Base-by-base conservation (phyloP, 2,797 vertebrate genomes). In the Tapirus indicus region DNA sequence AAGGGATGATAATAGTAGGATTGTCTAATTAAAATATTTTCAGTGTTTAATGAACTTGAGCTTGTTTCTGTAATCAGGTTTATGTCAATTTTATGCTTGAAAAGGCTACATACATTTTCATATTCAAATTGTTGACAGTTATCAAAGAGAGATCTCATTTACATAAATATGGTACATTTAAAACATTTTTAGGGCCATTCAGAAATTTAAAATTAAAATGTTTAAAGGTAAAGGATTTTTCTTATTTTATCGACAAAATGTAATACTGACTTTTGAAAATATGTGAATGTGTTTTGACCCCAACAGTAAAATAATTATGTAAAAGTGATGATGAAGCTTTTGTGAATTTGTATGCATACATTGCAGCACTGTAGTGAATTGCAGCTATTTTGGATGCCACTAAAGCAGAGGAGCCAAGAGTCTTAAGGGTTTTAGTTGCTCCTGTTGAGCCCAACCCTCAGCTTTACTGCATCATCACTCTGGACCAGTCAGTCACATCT, bases 11-110 rank as follows among this genome's bases (percentile, higher is more conserved):
- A 66, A 35, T 92, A 66, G 64, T 85, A 60, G 44, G 52, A 32
- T 64, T 66, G 74, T 74, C 2, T 10, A n/a, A 18, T 85, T 90
- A 77, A 87, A 79, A 64, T 72, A 32, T 35, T 64, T 87, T 56
- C 25, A 49, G n/a, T 77, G 41, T 60, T 38, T 77, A 77, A 77
- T 84, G 69, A 94, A 68, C 16, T 88, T 94, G 66, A 88, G 16
- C 93, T 75, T 80, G 44, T 88, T 82, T 90, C 49, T 90, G 0
- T 66, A 35, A 23, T 75, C 32, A 89, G 78, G 9, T 83, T 83
- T 89, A 75, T 94, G 60, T 68, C 18, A 13, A 32, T 38, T 89
- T 83, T 89, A 56, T 74, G 86, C 58, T 94, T 66, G 9, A 87
- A 88, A 74, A 54, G 38, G 5, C 35, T 35, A 49, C 18, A 18